Evolutionary conservation across 2,888 invertebrate species (phyloP).

Genomic region (Temnothorax ravouxi): DNA sequence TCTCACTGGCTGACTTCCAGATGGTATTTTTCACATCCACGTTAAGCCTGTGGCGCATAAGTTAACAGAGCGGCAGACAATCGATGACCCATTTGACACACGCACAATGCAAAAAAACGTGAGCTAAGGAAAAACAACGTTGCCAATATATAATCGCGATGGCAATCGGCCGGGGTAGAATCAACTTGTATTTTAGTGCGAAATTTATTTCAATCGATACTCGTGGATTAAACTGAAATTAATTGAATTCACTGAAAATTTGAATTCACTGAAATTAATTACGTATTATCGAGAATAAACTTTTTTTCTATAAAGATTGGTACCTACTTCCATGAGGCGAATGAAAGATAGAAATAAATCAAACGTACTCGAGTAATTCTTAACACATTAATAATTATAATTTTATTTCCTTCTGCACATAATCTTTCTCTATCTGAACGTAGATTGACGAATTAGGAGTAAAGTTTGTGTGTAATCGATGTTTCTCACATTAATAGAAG

Average conservation of each 20-base stretch:
- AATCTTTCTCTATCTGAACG: neutral
- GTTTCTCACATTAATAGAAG: neutral
- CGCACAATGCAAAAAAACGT: neutral
- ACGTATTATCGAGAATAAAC: neutral
- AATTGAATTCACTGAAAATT: too few relatives aligned
- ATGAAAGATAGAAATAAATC: neutral
- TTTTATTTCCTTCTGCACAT: neutral
- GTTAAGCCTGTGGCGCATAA: conserved; percentile 23
- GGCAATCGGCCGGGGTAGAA: too few relatives aligned
- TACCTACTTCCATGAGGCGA: neutral
- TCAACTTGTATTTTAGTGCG: neutral
- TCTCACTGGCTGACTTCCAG: conserved; percentile 72
- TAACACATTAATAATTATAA: neutral
- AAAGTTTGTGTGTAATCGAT: neutral
- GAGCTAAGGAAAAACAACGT: neutral
- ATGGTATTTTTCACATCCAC: conserved; percentile 55
- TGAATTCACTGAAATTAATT: neutral
- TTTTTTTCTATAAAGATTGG: neutral
- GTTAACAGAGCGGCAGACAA: conserved; percentile 37
- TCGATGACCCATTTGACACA: conserved; percentile 8
- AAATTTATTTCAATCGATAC: neutral
- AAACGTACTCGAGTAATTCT: neutral
- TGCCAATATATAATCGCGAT: neutral
- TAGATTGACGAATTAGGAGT: neutral
- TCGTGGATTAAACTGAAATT: neutral